Evolutionary conservation across 2,888 invertebrate genomes (phyloP).

Genomic region (Bugula neritina): DNA sequence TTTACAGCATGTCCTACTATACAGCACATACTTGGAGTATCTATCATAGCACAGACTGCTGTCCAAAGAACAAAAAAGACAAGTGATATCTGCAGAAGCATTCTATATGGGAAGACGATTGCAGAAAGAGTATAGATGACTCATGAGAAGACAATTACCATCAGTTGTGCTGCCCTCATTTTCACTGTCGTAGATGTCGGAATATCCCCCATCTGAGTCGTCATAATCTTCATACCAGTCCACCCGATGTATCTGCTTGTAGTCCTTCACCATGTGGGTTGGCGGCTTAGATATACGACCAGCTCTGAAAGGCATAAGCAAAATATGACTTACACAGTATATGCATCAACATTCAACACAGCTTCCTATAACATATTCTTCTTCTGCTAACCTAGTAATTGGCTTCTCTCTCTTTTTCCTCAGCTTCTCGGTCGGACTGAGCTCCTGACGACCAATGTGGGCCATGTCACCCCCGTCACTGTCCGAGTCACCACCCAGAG

Average conservation of each 20-base stretch:
- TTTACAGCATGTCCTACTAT: too few relatives aligned
- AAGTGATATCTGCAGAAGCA: too few relatives aligned
- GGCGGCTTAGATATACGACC: constrained; percentile 60
- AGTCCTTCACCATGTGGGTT: constrained; percentile 61
- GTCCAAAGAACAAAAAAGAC: too few relatives aligned
- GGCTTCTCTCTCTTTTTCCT: constrained; percentile 21
- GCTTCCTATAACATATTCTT: too few relatives aligned
- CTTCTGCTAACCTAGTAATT: background rate
- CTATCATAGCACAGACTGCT: too few relatives aligned
- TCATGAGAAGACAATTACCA: too few relatives aligned
- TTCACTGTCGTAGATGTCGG: constrained; percentile 56
- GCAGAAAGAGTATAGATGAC: too few relatives aligned
- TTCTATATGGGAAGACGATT: too few relatives aligned
- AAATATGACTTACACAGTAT: background rate
- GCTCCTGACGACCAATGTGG: background rate
- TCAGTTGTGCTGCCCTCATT: constrained; percentile 32
- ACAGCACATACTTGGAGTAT: too few relatives aligned
- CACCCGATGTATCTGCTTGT: constrained; percentile 59
- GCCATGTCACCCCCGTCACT: constrained; percentile 12
- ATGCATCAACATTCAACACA: too few relatives aligned
- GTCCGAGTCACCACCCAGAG: constrained; percentile 6
- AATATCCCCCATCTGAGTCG: constrained; percentile 61
- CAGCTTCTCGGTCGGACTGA: constrained; percentile 13
- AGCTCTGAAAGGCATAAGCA: constrained; percentile 28
- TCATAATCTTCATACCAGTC: constrained; percentile 60